A percentile compares a stretch with the other conserved stretches of the same genome.
These are phyloP conservation scores for Sarcophaga variegata DNA, from an alignment of 2,888 invertebrate genomes.

Conservation along the genomic window DNA sequence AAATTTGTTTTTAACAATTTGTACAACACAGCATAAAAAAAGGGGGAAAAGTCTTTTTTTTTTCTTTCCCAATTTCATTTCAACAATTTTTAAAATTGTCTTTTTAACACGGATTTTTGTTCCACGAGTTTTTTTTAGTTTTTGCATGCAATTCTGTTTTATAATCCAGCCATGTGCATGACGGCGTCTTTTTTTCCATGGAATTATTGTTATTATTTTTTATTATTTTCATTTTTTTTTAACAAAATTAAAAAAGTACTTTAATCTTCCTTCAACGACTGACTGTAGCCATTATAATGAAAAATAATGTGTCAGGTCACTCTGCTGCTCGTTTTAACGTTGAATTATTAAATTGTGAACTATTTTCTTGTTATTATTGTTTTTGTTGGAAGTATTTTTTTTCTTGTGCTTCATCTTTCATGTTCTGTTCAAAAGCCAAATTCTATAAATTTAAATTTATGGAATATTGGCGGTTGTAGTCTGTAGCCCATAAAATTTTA, in stretches of 20 bases:
- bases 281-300: conserved; percentile 25
- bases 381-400: not conserved
- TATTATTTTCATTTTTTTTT: not conserved
- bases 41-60: not conserved
- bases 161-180: conserved; percentile 2
- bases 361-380: not conserved
- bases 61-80: conserved; percentile 15
- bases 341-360: conserved; percentile 27
- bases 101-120: conserved; percentile 43
- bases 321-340: conserved; percentile 22
- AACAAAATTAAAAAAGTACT: conserved; percentile 60
- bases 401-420: not conserved
- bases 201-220: not conserved
- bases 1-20: conserved; percentile 60
- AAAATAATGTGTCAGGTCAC: conserved; percentile 46
- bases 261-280: conserved; percentile 39
- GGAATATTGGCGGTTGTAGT: too few species aligned
- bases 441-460: not conserved
- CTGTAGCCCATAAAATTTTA: not conserved
- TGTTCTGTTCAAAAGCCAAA: not conserved
- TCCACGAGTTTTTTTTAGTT: not conserved
- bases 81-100: conserved; percentile 50
- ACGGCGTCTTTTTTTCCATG: conserved; percentile 4
- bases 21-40: conserved; percentile 6
- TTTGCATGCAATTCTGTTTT: conserved; percentile 3